Evolutionary conservation across 2,797 vertebrate genomes (phyloP), one percentile per base, ranked within the genome.

Genomic region (Steatocranus sp.): DNA sequence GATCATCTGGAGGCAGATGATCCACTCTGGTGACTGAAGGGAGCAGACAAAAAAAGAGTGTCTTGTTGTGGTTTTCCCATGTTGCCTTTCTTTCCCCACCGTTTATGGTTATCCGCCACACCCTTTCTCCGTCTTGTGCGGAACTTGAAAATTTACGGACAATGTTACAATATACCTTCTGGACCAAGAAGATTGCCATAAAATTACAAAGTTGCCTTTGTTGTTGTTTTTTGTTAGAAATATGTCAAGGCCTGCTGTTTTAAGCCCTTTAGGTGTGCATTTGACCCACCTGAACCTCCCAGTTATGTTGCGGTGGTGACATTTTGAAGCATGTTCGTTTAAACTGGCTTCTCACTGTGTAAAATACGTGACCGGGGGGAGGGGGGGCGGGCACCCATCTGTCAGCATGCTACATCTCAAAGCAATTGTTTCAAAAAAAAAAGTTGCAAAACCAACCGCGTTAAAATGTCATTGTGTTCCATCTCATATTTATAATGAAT

Each of bases 401-500:
- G 87, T 79, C 83, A 87, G 43, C 77, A 80, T 27, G 51, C 32
- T 63, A 73, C 38, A 75, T 66, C 68, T 66, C 20, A 61, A 50
- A 68, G 18, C 38, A 38, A 48, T 18, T 36, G 15, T 70, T n/a
- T 8, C n/a, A n/a, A 1, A 74, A 50, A 80, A 75, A 43, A 46
- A 46, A 75, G 66, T 54, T 79, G 41, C 15, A 54, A 58, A 86
- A 75, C 6, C 8, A 34, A 78, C 41, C 7, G 10, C 66, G 56
- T 89, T 66, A 83, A 83, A 88, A 85, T 83, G 88, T 91, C 91
- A 80, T 53, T 75, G n/a, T 36, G 78, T 68, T 36, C 78, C 82
- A 14, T 82, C 80, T 87, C 85, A 78, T 90, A 82, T 79, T 81
- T 30, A 53, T 83, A 76, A 91, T 83, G 84, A 85, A 87, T 91